These are phyloP conservation scores for Macrophya annulata DNA, from an alignment of 2,888 invertebrate species.

Conservation along the genomic window DNA sequence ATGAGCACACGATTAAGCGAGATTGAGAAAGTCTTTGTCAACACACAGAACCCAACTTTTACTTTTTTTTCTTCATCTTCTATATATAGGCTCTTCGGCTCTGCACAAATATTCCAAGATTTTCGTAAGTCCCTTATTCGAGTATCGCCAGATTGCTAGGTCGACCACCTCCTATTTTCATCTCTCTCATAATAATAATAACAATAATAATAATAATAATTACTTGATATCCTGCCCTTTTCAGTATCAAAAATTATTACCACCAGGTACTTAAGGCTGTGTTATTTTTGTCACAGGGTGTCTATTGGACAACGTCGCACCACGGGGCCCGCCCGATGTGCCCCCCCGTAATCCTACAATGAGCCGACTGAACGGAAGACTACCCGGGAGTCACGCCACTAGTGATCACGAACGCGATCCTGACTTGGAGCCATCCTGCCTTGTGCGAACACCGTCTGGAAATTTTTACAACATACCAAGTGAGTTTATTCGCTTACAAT, in stretches of 20 bases:
- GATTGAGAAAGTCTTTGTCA: constrained; percentile 68
- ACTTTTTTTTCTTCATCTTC: constrained; percentile 52
- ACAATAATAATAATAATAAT: neutral
- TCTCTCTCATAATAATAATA: neutral
- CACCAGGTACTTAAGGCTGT: neutral
- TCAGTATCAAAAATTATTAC: neutral
- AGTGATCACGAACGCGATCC: constrained; percentile 83
- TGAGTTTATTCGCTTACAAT: constrained; percentile 74
- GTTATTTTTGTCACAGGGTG: constrained; percentile 86
- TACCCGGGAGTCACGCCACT: constrained; percentile 83
- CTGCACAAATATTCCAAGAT: neutral
- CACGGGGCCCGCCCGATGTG: constrained; percentile 90
- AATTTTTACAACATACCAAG: constrained; percentile 95
- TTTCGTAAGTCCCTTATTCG: constrained; percentile 22
- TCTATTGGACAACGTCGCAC: constrained; percentile 91
- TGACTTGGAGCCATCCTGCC: constrained; percentile 94
- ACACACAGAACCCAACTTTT: constrained; percentile 61
- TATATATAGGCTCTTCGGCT: constrained; percentile 17
- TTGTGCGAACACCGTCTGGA: constrained; percentile 95
- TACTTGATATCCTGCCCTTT: neutral
- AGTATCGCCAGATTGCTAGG: constrained; percentile 23
- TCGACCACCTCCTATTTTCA: neutral
- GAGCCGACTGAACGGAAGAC: constrained; percentile 94
- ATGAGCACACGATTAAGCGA: constrained; percentile 66
- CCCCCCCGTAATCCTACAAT: constrained; percentile 95